Conservation (phyloP, 2,797 vertebrate genomes). For the Chaunax sp. region DNA sequence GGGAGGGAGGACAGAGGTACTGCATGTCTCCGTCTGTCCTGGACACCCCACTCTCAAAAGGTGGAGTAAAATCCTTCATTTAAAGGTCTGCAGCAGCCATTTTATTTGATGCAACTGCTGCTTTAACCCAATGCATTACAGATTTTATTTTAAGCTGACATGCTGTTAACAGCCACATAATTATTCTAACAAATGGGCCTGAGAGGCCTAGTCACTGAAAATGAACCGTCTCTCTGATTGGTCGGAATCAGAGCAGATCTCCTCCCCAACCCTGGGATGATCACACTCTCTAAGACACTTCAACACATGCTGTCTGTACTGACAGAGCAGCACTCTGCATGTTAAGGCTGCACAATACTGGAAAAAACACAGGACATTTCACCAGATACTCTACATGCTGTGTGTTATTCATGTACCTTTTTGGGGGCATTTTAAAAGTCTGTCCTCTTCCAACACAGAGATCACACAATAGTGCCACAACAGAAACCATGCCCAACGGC, state of each 20-base stretch:
- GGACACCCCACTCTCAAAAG: conserved; percentile 10
- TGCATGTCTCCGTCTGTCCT: conserved; percentile 33
- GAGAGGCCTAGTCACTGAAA: conserved; percentile 54
- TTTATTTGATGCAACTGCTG: conserved; percentile 42
- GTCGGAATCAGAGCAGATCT: conserved; percentile 64
- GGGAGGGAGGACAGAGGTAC: conserved; percentile 58
- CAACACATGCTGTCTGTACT: conserved; percentile 11
- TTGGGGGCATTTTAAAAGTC: no score
- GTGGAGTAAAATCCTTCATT: not conserved
- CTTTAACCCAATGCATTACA: conserved; percentile 36
- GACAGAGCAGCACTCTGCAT: not conserved
- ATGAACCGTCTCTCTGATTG: conserved; percentile 55
- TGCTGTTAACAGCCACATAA: conserved; percentile 67
- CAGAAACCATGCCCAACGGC: no score
- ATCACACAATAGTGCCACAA: no score
- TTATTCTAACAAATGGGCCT: conserved; percentile 72
- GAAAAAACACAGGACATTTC: no score
- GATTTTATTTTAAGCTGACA: conserved; percentile 55
- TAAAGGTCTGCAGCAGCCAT: conserved; percentile 42
- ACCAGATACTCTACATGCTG: no score
- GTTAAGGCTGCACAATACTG: no score
- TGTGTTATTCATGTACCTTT: no score
- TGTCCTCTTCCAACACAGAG: no score
- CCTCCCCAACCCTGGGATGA: conserved; percentile 37
- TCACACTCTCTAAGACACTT: conserved; percentile 14